These are phyloP conservation scores for Hipparchia semele DNA, from an alignment of 2,888 invertebrate species.

Conservation along the genomic window DNA sequence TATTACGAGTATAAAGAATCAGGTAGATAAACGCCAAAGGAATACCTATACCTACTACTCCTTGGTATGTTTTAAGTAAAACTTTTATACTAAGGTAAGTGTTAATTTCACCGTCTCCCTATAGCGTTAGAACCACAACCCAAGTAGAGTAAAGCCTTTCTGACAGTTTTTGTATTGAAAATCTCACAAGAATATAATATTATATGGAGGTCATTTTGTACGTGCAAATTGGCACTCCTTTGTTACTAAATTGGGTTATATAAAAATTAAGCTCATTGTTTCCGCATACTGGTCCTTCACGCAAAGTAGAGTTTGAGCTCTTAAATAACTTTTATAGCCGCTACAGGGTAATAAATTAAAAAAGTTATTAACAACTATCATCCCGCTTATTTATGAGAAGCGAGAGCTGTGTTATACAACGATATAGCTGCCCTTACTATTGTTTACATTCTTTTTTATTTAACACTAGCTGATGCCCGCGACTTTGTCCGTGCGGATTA, in stretches of 20 bases:
- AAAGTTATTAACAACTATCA: slow-evolving; percentile 22
- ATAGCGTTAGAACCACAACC: no score
- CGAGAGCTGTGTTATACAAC: slow-evolving; percentile 10
- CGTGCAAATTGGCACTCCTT: slow-evolving; percentile 1
- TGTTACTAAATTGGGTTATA: background rate
- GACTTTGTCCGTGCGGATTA: no score
- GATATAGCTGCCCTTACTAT: background rate
- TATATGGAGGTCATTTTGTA: background rate
- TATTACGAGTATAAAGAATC: no score
- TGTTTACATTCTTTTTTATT: slow-evolving; percentile 1
- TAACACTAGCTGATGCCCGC: no score
- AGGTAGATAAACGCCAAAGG: no score
- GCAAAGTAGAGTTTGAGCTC: slow-evolving; percentile 20
- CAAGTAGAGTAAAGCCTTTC: no score
- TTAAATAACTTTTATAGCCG: slow-evolving; percentile 16
- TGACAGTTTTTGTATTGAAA: no score
- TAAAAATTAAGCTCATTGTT: background rate
- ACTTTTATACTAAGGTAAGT: no score
- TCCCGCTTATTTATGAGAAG: slow-evolving; percentile 16
- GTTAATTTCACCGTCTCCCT: no score
- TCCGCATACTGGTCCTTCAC: slow-evolving; percentile 13
- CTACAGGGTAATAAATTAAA: slow-evolving; percentile 20
- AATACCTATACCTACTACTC: no score
- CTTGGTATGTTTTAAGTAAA: no score
- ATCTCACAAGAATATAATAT: background rate